Conservation (phyloP, 2,797 vertebrate species). For the Neoniphon sammara region DNA sequence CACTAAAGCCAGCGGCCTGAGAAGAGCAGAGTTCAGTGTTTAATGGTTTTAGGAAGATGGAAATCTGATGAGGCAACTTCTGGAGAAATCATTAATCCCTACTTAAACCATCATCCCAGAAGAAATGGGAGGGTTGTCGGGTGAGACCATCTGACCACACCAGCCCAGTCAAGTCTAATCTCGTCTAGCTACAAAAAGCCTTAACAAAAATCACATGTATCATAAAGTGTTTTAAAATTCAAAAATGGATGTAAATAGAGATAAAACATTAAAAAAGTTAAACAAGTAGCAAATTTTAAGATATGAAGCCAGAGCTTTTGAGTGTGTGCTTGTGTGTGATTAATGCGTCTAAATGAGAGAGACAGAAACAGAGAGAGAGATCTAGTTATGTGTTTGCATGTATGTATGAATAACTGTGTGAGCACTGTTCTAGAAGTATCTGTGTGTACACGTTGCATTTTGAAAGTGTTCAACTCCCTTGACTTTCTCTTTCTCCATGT, state of each 20-base stretch:
- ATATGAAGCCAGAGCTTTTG: not conserved
- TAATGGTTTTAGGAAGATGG: conserved; percentile 29
- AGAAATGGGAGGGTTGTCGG: not conserved
- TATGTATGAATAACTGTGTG: not conserved
- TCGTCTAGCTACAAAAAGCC: conserved; percentile 1
- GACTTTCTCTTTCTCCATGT: too few relatives aligned
- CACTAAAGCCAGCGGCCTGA: not conserved
- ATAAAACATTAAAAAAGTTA: not conserved
- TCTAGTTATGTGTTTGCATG: not conserved
- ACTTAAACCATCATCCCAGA: conserved; percentile 11
- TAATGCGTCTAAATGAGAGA: not conserved
- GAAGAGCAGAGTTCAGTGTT: conserved; percentile 33
- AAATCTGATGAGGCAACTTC: conserved; percentile 38
- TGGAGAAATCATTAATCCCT: conserved; percentile 42
- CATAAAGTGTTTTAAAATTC: conserved; percentile 12
- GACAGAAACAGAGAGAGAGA: too few relatives aligned
- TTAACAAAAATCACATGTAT: conserved; percentile 14
- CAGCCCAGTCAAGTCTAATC: conserved; percentile 8
- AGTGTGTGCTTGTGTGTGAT: not conserved
- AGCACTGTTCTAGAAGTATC: not conserved
- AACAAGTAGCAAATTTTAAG: not conserved
- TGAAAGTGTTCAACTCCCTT: too few relatives aligned
- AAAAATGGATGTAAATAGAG: conserved; percentile 3
- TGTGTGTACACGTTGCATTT: too few relatives aligned
- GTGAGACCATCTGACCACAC: conserved; percentile 24